Percentiles rank a stretch among this genome's conserved stretches.
Evolutionary conservation across 2,113 vertebrate genomes (phyloP).

Genomic region (Sminthopsis crassicaudata): DNA sequence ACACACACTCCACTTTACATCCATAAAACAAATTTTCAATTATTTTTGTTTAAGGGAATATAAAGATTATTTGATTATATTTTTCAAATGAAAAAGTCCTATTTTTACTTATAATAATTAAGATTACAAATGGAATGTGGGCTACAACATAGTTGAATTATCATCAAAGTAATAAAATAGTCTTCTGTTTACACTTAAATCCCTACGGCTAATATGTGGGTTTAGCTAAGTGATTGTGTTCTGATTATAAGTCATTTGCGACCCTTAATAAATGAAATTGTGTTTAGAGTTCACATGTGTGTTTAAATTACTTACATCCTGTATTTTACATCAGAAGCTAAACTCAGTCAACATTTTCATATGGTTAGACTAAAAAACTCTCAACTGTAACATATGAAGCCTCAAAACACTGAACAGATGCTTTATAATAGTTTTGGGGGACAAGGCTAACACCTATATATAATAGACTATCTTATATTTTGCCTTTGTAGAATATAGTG

Average conservation of each 20-base stretch:
- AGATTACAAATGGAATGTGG: background rate
- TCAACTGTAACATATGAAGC: background rate
- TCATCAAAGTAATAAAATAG: background rate
- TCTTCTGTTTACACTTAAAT: background rate
- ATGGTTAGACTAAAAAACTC: background rate
- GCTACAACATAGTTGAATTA: background rate
- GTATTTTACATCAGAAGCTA: background rate
- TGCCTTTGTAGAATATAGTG: background rate
- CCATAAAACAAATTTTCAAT: background rate
- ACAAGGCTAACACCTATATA: background rate
- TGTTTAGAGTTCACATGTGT: background rate
- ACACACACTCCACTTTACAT: background rate
- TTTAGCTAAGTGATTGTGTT: background rate
- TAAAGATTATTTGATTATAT: background rate
- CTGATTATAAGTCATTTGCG: background rate
- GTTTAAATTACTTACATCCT: background rate
- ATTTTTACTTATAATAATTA: background rate
- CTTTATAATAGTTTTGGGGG: background rate
- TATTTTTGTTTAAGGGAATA: background rate
- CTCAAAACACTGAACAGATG: background rate
- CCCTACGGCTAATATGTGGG: background rate
- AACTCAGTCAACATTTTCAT: background rate
- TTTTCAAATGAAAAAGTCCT: background rate
- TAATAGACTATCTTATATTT: background rate
- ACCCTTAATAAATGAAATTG: background rate